Evolutionary conservation across 2,797 vertebrate genomes (phyloP), one percentile per base, ranked within the genome.

Genomic region (Microctenopoma steveboyesi): DNA sequence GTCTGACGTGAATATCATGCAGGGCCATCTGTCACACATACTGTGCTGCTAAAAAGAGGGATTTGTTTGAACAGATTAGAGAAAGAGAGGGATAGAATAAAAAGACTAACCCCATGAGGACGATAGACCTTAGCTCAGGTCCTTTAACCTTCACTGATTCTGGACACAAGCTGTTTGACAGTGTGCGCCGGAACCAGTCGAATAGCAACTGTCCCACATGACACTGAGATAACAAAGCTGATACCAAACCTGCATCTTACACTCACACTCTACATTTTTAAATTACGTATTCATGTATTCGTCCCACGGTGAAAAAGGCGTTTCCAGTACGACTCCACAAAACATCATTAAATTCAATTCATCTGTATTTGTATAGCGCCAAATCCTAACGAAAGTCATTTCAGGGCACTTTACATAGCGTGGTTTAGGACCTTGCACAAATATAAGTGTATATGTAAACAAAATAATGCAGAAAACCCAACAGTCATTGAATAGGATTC

Each of bases 1-100:
- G 3, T 74, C 53, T 82, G 81, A 86, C 22, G 64, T 84, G 82
- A 87, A 85, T 4, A 73, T 82, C 83, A 86, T 81, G 74, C 86
- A 54, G 79, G 58, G 77, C 88, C 90, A 88, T 86, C 89, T 90
- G 89, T 88, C 81, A 69, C 66, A 66, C 64, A 72, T 40, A 69
- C 69, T 68, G 72, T 33, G 53, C 79, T 60, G 72, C 47, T 55
- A 65, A 58, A 58, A 42, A 51, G 52, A 49, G 54, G 70, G 72
- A 83, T 79, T 72, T 79, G 69, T 64, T 56, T 56, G 40, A 73
- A 69, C 39, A 73, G 77, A 83, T 69, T 74, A 79, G 64, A 84
- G 55, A 37, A 66, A 59, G 28, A 56, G 16, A 57, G 42, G 65
- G 43, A 25, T 69, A 72, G 58, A n/a, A 69, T 65, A 82, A 84